Evolutionary conservation across 2,113 vertebrate genomes (phyloP).

Genomic region (Rhipidura dahli): DNA sequence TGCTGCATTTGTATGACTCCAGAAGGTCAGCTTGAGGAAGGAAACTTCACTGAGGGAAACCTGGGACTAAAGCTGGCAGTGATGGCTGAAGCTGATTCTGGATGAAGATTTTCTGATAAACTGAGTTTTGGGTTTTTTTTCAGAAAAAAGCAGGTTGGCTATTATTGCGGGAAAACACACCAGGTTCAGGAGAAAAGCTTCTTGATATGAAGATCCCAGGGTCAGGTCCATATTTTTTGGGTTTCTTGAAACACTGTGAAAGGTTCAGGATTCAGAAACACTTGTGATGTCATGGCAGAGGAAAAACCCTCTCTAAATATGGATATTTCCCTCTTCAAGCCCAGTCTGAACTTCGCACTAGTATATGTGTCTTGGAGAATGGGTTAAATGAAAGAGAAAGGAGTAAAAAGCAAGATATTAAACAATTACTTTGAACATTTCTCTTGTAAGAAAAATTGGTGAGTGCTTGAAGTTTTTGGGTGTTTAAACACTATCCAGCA

Average conservation of each 20-base stretch:
- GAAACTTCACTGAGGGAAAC: background rate
- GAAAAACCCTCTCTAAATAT: background rate
- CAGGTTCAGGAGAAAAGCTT: background rate
- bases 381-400: background rate
- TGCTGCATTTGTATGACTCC: background rate
- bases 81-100: background rate
- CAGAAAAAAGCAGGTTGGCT: background rate
- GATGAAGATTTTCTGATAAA: background rate
- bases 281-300: background rate
- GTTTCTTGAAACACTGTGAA: background rate
- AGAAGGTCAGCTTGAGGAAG: background rate
- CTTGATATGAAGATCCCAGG: background rate
- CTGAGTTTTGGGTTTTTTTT: background rate
- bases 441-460: background rate
- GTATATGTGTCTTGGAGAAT: background rate
- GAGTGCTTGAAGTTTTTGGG: background rate
- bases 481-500: background rate
- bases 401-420: background rate
- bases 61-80: background rate
- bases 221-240: background rate
- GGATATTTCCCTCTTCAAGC: background rate
- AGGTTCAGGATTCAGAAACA: background rate
- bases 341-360: background rate
- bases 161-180: background rate
- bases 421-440: background rate